These are phyloP conservation scores for Drosophila nasuta DNA, from an alignment of 1,140 invertebrate genomes.

Conservation along the genomic window DNA sequence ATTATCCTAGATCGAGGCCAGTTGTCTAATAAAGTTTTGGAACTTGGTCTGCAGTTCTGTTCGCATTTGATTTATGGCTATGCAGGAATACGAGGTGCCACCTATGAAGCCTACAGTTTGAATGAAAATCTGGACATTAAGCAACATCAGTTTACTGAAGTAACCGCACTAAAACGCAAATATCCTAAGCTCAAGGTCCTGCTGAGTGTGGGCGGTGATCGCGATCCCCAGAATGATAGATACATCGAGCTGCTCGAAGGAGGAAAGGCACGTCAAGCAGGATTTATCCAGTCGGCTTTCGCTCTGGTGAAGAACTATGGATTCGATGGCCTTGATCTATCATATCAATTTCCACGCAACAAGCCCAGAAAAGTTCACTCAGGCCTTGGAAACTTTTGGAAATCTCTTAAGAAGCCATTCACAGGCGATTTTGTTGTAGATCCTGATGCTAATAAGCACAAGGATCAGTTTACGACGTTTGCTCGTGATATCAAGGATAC, in stretches of 20 bases:
- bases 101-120: constrained; percentile 88
- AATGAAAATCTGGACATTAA: constrained; percentile 90
- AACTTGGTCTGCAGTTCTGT: constrained; percentile 90
- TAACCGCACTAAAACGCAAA: constrained; percentile 89
- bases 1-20: constrained; percentile 89
- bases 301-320: constrained; percentile 89
- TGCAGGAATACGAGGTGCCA: constrained; percentile 90
- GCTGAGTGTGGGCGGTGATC: constrained; percentile 90
- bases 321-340: constrained; percentile 93
- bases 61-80: constrained; percentile 95
- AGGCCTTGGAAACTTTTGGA: constrained; percentile 86
- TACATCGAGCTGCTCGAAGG: constrained; percentile 87
- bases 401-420: constrained; percentile 86
- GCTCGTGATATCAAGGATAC: constrained; percentile 91
- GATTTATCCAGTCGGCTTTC: constrained; percentile 90
- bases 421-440: constrained; percentile 90
- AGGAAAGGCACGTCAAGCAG: constrained; percentile 88
- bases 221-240: constrained; percentile 85
- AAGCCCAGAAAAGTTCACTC: constrained; percentile 91
- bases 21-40: constrained; percentile 90
- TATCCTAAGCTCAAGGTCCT: constrained; percentile 91
- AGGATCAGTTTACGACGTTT: constrained; percentile 89
- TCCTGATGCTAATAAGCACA: constrained; percentile 90
- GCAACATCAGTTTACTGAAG: constrained; percentile 89
- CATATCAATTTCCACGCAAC: constrained; percentile 92